Evolutionary conservation across 2,888 invertebrate species (phyloP), one percentile per base, ranked within the genome.

Genomic region (Drosophila recens): DNA sequence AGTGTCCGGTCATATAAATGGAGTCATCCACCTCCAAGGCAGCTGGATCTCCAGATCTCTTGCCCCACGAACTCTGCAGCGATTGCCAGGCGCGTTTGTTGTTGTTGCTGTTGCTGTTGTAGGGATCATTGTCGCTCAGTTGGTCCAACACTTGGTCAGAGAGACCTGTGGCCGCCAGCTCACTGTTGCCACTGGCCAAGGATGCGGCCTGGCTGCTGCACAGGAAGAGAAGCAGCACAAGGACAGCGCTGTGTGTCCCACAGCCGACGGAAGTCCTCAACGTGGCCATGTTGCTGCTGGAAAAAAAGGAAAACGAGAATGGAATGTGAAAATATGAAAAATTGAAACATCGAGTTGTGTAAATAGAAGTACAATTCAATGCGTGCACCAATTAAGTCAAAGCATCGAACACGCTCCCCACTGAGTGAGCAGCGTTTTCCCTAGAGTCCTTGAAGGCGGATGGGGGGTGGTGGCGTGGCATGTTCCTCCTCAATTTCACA

Each of bases 41-140:
- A 9, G 46, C 27, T 13, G 68, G 67, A 51, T 68, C 68, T 5
- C 23, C 58, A 0, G 72, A 63, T 5, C 96, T 94, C 90, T 96
- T 96, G 83, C 96, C 96, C 96, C 96, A 96, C 0, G 95, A 94
- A 15, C 94, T 95, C 90, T 95, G 94, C 90, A 96, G 94, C 80
- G 94, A 94, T 36, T 94, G 94, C 96, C 96, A 96, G 59, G 93
- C 93, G 40, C 94, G 90, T 82, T 94, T 94, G 58, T 93, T 93
- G 49, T 51, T 30, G 8, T 30, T 30, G 30, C 8, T 94, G 58
- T 93, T 93, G 49, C 0, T 30, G 30, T 30, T 78, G 43, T 87
- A 82, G 34, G 79, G 70, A 36, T 90, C 90, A 34, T 78, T 76
- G 8, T 80, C 82, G 49, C 52, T 56, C 4, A 84, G 72, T 58